Base-by-base conservation (phyloP, 1,140 invertebrate species). In the Dolichoris vasculosae region DNA sequence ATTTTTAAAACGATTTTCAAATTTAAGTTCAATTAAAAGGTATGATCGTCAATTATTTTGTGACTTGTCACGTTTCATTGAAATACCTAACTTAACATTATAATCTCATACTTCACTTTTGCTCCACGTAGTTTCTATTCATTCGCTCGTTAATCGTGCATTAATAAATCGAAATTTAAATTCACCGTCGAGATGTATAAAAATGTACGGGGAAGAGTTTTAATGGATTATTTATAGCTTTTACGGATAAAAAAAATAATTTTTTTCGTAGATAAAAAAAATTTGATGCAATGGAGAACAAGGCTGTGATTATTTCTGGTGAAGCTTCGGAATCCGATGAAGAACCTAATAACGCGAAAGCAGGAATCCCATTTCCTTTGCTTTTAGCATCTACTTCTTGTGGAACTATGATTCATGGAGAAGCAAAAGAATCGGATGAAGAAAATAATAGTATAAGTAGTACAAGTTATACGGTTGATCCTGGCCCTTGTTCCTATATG, bases 291-390 rank as follows among this genome's bases (percentile, higher is more conserved):
- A 73, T 73, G 69, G 92, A 93, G 88, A 86, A 89, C 20, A 93
- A 92, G 88, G 92, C 93, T 87, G 89, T 92, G 46, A 91, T 93
- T 79, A 87, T 93, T 59, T 88, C 91, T 87, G 93, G 93, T 73
- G 93, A 93, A 87, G 92, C 93, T 82, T 91, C 93, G 83, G 93
- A 93, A 88, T 93, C 93, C 73, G 93, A 93, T 82, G 93, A 93
- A 82, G 93, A 93, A 82, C 89, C 85, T 64, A 86, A 90, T 0
- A 92, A 88, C 64, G 84, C 92, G 46, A 85, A 87, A 23, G 90
- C 88, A 40, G 91, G 90, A 32, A 89, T 89, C 82, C 89, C 89
- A 79, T 90, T 93, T 82, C 89, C 89, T 77, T 82, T 88, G 32
- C 71, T 89, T 77, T 84, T 89, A 76, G 86, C 84, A 38, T 80